A percentile compares a stretch with the other conserved stretches of the same genome.
Evolutionary conservation across 1,140 invertebrate species (phyloP).

Genomic region (Drosophila murphyi): DNA sequence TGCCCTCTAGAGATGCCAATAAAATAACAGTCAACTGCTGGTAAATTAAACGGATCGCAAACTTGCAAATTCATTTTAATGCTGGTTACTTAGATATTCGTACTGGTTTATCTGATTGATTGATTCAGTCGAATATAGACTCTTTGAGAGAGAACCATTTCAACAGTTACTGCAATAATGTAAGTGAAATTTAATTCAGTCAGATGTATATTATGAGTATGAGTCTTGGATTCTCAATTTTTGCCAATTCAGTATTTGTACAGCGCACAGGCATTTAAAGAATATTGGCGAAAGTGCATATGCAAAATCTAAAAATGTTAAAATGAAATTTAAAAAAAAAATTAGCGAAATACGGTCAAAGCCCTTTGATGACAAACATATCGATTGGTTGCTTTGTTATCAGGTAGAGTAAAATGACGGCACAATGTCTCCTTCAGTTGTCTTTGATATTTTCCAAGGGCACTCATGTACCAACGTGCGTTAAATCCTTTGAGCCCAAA

Average conservation of each 20-base stretch:
- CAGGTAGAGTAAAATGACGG: constrained; percentile 49
- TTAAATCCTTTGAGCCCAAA: constrained; percentile 70
- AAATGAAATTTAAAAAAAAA: too few species aligned
- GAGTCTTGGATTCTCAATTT: too few species aligned
- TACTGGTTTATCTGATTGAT: constrained; percentile 5
- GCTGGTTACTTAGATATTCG: neutral
- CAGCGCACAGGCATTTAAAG: too few species aligned
- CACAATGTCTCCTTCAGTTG: constrained; percentile 42
- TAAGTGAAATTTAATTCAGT: too few species aligned
- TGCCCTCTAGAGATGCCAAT: constrained; percentile 49
- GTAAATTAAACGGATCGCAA: constrained; percentile 59
- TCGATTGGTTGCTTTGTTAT: constrained; percentile 6
- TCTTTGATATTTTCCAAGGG: constrained; percentile 51
- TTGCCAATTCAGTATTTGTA: too few species aligned
- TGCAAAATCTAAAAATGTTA: too few species aligned
- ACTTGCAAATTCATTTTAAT: constrained; percentile 14
- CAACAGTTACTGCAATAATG: too few species aligned
- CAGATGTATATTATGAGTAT: neutral
- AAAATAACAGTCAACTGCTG: constrained; percentile 60
- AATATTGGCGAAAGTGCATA: too few species aligned
- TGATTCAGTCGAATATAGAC: constrained; percentile 13
- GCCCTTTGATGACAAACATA: neutral
- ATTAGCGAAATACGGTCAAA: too few species aligned
- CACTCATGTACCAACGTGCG: constrained; percentile 30
- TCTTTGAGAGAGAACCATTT: neutral